Percentiles rank a stretch among this genome's conserved stretches.
Conservation (phyloP, 35 echinoderm and acorn worm genomes). For the Apostichopus parvimensis region DNA sequence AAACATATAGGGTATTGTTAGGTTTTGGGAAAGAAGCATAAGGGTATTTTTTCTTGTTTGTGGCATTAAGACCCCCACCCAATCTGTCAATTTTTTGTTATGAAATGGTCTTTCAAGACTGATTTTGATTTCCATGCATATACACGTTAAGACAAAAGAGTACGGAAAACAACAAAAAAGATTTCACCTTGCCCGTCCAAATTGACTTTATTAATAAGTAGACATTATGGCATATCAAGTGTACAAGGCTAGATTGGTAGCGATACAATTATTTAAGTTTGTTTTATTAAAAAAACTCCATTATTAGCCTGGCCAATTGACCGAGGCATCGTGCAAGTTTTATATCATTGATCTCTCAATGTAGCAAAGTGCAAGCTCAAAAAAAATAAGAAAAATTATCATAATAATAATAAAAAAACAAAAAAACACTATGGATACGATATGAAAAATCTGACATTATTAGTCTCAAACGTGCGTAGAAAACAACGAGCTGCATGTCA, state of each 20-base stretch:
- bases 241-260: neutral
- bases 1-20: no score
- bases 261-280: neutral
- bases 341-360: neutral
- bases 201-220: neutral
- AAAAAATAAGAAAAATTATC: neutral
- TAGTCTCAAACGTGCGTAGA: constrained; percentile 45
- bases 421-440: neutral
- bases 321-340: neutral
- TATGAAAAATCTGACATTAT: constrained; percentile 1
- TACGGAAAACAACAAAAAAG: neutral
- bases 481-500: constrained; percentile 8
- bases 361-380: constrained; percentile 23
- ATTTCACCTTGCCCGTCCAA: neutral
- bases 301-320: neutral
- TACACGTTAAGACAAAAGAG: no score
- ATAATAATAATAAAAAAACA: neutral
- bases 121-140: no score
- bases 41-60: no score
- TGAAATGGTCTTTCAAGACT: no score
- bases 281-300: neutral
- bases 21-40: no score
- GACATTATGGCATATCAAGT: neutral
- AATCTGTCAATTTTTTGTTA: no score
- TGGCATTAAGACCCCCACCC: no score